Conservation (phyloP, 2,888 invertebrate species). For the Loripinus fragilis region DNA sequence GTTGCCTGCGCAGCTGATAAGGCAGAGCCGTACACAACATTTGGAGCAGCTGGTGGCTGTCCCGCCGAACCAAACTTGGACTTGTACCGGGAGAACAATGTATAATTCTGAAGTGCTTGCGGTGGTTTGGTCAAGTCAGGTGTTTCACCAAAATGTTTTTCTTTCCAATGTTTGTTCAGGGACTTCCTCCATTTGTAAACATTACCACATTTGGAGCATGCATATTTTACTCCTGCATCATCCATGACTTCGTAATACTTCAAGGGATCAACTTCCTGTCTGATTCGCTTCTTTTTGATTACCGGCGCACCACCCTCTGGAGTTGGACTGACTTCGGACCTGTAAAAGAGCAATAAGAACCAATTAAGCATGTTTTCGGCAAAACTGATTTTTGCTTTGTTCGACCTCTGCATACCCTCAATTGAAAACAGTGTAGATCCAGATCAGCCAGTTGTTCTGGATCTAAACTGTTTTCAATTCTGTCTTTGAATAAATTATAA, state of each 20-base stretch:
- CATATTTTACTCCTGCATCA: conserved; percentile 81
- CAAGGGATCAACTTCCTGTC: conserved; percentile 79
- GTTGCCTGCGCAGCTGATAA: conserved; percentile 28
- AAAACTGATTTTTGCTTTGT: no score
- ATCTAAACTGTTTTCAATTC: no score
- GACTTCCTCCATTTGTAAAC: conserved; percentile 83
- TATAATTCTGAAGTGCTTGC: conserved; percentile 64
- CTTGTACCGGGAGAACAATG: conserved; percentile 53
- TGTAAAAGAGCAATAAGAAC: no score
- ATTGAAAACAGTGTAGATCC: no score
- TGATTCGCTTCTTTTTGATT: conserved; percentile 71
- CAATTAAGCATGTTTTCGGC: no score
- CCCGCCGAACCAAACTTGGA: conserved; percentile 56
- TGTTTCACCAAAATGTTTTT: conserved; percentile 81
- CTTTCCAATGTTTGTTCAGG: conserved; percentile 84
- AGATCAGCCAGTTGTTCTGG: no score
- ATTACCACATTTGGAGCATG: conserved; percentile 83
- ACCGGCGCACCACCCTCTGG: conserved; percentile 30
- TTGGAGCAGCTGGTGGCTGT: conserved; percentile 59
- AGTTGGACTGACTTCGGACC: neutral
- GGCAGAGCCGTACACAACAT: conserved; percentile 59
- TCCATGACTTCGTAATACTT: conserved; percentile 81
- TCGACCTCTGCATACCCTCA: no score
- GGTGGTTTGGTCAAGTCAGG: conserved; percentile 74
- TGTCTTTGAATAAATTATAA: no score